Evolutionary conservation across 2,888 invertebrate species (phyloP).

Genomic region (Lepidocyrtinus sp.): DNA sequence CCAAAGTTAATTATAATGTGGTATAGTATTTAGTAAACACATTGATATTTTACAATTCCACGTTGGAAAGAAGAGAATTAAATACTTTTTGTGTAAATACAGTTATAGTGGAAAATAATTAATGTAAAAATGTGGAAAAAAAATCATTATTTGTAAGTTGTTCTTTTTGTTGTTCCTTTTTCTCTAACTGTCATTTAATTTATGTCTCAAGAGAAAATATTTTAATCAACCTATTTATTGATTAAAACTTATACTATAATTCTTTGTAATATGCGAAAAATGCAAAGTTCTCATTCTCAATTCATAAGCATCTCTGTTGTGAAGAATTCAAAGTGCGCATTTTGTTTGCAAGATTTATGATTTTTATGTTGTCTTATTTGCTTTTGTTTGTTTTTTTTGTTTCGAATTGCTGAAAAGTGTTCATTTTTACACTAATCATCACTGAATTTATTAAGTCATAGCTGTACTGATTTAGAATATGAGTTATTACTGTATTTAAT

Average conservation of each 20-base stretch:
- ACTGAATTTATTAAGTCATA: slow-evolving; percentile 41
- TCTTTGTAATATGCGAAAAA: not conserved
- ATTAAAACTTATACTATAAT: not conserved
- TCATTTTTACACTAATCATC: slow-evolving; percentile 51
- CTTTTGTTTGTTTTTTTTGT: slow-evolving; percentile 20
- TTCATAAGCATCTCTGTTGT: slow-evolving; percentile 7
- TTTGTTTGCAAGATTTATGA: not conserved
- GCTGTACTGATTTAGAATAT: not conserved
- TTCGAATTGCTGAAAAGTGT: slow-evolving; percentile 35
- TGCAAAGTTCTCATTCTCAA: slow-evolving; percentile 14
- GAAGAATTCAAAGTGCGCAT: not conserved
- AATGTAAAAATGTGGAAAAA: not conserved
- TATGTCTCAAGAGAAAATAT: not conserved
- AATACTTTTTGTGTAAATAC: slow-evolving; percentile 8
- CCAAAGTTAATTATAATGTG: not conserved
- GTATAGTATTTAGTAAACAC: not conserved
- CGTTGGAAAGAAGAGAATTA: not conserved
- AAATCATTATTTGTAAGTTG: not conserved
- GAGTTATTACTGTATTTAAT: slow-evolving; percentile 2
- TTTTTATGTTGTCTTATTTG: slow-evolving; percentile 20
- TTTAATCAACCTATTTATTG: not conserved
- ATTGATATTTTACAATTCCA: slow-evolving; percentile 18
- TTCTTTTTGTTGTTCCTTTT: slow-evolving; percentile 8
- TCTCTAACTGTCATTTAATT: not conserved
- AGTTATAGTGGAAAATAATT: not conserved